Conservation (phyloP, 2,113 vertebrate genomes). For the Podocnemis expansa region DNA sequence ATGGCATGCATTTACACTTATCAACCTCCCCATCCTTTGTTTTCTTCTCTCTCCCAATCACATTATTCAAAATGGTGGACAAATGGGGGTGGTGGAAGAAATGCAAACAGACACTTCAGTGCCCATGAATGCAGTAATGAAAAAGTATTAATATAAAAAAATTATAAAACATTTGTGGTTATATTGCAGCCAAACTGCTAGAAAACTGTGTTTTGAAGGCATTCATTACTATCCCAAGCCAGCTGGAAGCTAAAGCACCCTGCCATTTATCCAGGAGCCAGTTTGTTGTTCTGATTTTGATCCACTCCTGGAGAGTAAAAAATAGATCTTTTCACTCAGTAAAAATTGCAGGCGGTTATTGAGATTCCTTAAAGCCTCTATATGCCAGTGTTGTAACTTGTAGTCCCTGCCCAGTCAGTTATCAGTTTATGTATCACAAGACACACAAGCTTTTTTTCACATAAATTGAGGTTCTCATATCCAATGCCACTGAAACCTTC, state of each 20-base stretch:
- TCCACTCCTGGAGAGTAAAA: neutral
- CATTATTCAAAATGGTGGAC: neutral
- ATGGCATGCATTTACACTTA: neutral
- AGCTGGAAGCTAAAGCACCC: neutral
- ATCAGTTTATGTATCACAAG: neutral
- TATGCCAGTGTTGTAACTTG: neutral
- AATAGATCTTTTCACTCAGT: neutral
- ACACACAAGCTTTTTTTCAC: neutral
- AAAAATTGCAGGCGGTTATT: neutral
- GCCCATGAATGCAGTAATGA: neutral
- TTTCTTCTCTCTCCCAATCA: neutral
- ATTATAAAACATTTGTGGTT: neutral
- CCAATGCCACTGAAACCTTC: neutral
- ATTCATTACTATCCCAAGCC: neutral
- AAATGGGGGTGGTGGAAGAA: neutral
- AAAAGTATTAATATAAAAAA: neutral
- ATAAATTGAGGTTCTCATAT: neutral
- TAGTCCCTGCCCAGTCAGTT: neutral
- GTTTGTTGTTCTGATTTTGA: neutral
- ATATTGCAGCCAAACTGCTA: neutral
- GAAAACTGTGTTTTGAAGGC: neutral
- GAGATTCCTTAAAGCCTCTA: neutral
- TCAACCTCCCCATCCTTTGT: neutral
- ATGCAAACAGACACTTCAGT: neutral
- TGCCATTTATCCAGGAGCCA: neutral